Evolutionary conservation across 2,113 vertebrate species (phyloP).

Genomic region (Labeo rohita): DNA sequence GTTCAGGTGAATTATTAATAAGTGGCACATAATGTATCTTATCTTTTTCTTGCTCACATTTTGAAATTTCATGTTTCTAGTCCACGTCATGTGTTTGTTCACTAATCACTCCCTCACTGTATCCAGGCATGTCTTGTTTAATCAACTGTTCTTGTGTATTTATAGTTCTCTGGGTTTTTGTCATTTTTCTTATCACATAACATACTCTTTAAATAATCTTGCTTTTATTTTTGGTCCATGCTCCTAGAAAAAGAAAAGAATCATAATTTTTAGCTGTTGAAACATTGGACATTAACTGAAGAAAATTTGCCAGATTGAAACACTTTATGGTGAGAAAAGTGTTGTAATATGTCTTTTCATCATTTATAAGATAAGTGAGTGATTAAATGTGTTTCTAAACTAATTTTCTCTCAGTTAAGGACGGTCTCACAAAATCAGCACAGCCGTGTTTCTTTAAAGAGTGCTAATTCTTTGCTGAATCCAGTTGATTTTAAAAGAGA

Average conservation of each 20-base stretch:
- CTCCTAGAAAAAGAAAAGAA: not conserved
- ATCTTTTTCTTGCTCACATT: not conserved
- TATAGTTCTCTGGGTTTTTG: not conserved
- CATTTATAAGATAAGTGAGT: not conserved
- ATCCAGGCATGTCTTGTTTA: not conserved
- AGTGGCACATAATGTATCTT: not conserved
- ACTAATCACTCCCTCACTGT: not conserved
- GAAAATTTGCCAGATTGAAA: not conserved
- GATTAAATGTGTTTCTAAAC: not conserved
- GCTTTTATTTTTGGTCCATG: not conserved
- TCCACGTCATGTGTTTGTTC: not conserved
- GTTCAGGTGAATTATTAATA: not conserved
- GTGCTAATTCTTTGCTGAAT: constrained; percentile 30
- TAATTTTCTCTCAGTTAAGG: constrained; percentile 6
- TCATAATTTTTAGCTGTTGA: not conserved
- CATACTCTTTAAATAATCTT: not conserved
- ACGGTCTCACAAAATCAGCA: not conserved
- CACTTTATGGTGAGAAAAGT: not conserved
- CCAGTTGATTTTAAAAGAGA: constrained; percentile 17
- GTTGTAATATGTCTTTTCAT: not conserved
- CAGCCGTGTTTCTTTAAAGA: constrained; percentile 28
- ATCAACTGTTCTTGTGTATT: not conserved
- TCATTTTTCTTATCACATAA: not conserved
- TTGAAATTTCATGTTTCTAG: not conserved
- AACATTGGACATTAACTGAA: not conserved